Conservation (phyloP, 2,888 invertebrate species). For the Hofmannophila pseudospretella region DNA sequence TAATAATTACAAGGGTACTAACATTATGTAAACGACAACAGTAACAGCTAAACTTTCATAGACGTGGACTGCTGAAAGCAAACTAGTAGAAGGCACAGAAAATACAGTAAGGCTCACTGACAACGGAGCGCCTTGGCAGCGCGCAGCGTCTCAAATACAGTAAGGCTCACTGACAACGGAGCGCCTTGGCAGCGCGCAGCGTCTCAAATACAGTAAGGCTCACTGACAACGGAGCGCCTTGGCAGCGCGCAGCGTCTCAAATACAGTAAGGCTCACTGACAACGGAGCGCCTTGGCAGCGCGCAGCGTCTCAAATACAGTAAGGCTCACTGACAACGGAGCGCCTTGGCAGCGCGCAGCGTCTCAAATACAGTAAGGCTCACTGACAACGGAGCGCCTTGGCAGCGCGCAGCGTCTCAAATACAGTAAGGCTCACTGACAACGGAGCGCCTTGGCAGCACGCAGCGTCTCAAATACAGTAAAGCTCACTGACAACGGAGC, state of each 20-base stretch:
- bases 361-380: no score
- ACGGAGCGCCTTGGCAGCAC: no score
- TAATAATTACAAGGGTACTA: slow-evolving; percentile 23
- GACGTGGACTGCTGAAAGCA: slow-evolving; percentile 50
- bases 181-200: neutral
- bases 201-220: slow-evolving; percentile 42
- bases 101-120: slow-evolving; percentile 32
- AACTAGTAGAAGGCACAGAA: slow-evolving; percentile 65
- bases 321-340: no score
- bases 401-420: no score
- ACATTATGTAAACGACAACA: slow-evolving; percentile 30
- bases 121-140: slow-evolving; percentile 11
- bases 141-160: slow-evolving; percentile 47
- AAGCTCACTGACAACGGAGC: no score
- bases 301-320: no score
- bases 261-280: slow-evolving; percentile 31
- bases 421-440: no score
- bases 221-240: slow-evolving; percentile 11
- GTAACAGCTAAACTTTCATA: slow-evolving; percentile 38
- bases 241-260: slow-evolving; percentile 20
- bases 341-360: no score
- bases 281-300: slow-evolving; percentile 9
- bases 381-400: no score
- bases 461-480: no score
- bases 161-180: slow-evolving; percentile 19